Percentiles rank a stretch among this genome's conserved stretches.
phyloP scores from a whole-genome alignment of 2,888 invertebrate genomes.

The Philhelius pedissequus region DNA sequence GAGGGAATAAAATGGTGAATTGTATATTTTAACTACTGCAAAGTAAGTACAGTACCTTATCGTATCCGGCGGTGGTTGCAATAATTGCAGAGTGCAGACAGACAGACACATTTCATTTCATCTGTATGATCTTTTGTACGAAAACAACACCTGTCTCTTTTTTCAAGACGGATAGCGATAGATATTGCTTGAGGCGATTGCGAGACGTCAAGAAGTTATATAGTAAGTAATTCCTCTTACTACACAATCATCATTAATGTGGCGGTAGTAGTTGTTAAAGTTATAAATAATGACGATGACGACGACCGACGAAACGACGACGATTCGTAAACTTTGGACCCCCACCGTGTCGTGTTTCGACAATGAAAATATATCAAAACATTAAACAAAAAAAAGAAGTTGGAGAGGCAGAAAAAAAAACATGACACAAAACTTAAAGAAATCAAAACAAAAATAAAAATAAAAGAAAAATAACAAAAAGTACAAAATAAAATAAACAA shows the following conservation, averaged over 20 bases:
- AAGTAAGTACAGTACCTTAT: neutral
- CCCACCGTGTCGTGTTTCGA: neutral
- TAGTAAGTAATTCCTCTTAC: neutral
- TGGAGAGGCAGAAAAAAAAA: neutral
- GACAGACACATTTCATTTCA: neutral
- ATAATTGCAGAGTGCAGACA: conserved; percentile 22
- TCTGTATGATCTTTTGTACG: neutral
- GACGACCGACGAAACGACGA: conserved; percentile 40
- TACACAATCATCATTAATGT: conserved; percentile 4
- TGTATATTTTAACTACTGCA: conserved; percentile 12
- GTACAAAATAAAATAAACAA: conserved; percentile 7
- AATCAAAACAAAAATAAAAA: conserved; percentile 12
- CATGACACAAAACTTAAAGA: conserved; percentile 4
- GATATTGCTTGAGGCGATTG: conserved; percentile 38
- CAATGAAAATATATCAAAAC: conserved; percentile 24
- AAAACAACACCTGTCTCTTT: conserved; percentile 42
- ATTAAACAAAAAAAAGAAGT: neutral
- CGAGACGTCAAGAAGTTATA: conserved; percentile 10
- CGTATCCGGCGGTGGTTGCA: conserved; percentile 22
- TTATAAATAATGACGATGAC: conserved; percentile 25
- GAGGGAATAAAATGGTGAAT: conserved; percentile 29
- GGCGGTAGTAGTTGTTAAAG: neutral
- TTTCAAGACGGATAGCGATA: conserved; percentile 35
- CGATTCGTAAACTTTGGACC: conserved; percentile 46
- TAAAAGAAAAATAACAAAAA: conserved; percentile 8